Percentiles rank a stretch among this genome's conserved stretches.
Conservation (phyloP, 2,797 vertebrate genomes). For the Chaenodraco wilsoni region DNA sequence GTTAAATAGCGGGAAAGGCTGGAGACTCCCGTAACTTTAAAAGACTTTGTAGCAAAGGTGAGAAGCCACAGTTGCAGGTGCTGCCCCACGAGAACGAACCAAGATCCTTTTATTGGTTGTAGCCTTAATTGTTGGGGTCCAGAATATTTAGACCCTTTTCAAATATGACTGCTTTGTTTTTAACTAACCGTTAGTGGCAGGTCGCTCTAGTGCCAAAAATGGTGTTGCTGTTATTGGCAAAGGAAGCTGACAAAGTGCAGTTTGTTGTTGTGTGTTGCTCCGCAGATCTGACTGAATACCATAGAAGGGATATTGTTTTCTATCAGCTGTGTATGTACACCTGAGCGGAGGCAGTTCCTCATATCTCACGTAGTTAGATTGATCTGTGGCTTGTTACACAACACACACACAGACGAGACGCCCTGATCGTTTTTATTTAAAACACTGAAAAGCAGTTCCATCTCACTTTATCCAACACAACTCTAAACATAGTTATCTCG, state of each 20-base stretch:
- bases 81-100: slow-evolving; percentile 54
- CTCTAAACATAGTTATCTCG: slow-evolving; percentile 43
- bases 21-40: slow-evolving; percentile 43
- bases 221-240: slow-evolving; percentile 56
- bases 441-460: slow-evolving; percentile 22
- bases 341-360: slow-evolving; percentile 25
- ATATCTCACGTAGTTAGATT: slow-evolving; percentile 17
- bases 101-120: slow-evolving; percentile 64
- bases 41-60: slow-evolving; percentile 54
- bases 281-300: slow-evolving; percentile 35
- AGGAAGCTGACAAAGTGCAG: slow-evolving; percentile 37
- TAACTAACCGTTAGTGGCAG: slow-evolving; percentile 32
- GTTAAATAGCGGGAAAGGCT: slow-evolving; percentile 42
- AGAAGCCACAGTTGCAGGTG: slow-evolving; percentile 56
- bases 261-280: slow-evolving; percentile 23
- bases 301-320: slow-evolving; percentile 31
- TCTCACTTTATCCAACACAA: slow-evolving; percentile 28
- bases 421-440: slow-evolving; percentile 25
- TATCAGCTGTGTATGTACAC: slow-evolving; percentile 18
- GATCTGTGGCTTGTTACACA: slow-evolving; percentile 38
- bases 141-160: slow-evolving; percentile 19
- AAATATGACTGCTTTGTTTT: slow-evolving; percentile 48
- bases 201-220: slow-evolving; percentile 67
- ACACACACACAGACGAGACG: slow-evolving; percentile 27
- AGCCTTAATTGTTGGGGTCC: slow-evolving; percentile 75